Conservation (phyloP, 2,888 invertebrate genomes). For the Plebejus anna region DNA sequence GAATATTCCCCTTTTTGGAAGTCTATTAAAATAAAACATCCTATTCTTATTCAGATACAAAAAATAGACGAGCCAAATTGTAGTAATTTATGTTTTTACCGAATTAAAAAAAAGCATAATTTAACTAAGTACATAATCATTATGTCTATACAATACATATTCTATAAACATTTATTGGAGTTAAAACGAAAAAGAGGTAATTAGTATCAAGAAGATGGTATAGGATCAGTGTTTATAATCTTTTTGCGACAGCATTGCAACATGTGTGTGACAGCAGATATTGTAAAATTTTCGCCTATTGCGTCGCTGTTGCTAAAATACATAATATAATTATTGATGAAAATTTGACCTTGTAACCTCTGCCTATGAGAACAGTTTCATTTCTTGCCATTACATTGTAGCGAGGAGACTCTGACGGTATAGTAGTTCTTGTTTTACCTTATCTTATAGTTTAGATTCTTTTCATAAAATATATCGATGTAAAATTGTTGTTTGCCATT, state of each 20-base stretch:
- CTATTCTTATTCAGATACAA: neutral
- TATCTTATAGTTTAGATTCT: neutral
- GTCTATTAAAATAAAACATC: neutral
- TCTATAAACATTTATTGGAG: neutral
- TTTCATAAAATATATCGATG: slow-evolving; percentile 10
- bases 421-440: neutral
- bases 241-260: no score
- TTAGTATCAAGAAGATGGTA: neutral
- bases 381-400: neutral
- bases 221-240: no score
- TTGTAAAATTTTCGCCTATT: neutral
- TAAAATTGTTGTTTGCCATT: neutral
- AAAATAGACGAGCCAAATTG: neutral
- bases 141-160: neutral
- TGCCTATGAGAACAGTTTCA: neutral
- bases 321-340: no score
- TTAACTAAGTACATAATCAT: neutral
- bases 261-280: no score
- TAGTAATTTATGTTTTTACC: neutral
- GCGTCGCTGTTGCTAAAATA: neutral
- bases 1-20: neutral
- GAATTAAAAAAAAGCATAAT: neutral
- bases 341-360: no score
- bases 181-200: neutral
- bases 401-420: neutral